Evolutionary conservation across 1,140 invertebrate genomes (phyloP).

Genomic region (Drosophila aff.): DNA sequence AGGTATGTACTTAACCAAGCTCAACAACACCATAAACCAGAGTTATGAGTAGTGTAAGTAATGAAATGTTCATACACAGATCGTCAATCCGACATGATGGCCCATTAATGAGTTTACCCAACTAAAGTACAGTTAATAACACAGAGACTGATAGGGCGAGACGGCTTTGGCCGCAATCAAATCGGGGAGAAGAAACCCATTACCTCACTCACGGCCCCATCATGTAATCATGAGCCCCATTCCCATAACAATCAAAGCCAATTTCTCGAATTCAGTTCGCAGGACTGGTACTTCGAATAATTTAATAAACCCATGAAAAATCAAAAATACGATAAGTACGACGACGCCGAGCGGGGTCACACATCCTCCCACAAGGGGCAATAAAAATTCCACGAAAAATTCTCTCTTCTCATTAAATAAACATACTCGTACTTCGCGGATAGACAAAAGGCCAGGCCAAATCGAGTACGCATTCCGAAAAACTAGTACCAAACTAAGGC

Average conservation of each 20-base stretch:
- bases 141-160: slow-evolving; percentile 7
- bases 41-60: slow-evolving; percentile 43
- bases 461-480: slow-evolving; percentile 70
- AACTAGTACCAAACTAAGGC: slow-evolving; percentile 52
- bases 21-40: slow-evolving; percentile 18
- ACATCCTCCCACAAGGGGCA: slow-evolving; percentile 39
- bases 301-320: slow-evolving; percentile 82
- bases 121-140: slow-evolving; percentile 31
- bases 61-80: slow-evolving; percentile 42
- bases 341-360: background rate
- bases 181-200: slow-evolving; percentile 43
- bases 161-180: slow-evolving; percentile 29
- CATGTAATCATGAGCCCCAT: slow-evolving; percentile 39
- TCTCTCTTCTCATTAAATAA: slow-evolving; percentile 62
- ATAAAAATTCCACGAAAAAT: slow-evolving; percentile 67
- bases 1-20: slow-evolving; percentile 52
- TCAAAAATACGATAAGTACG: slow-evolving; percentile 73
- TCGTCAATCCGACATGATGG: slow-evolving; percentile 42
- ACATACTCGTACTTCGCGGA: slow-evolving; percentile 38
- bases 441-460: slow-evolving; percentile 44
- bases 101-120: slow-evolving; percentile 40
- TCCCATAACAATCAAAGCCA: slow-evolving; percentile 54
- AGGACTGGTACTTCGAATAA: slow-evolving; percentile 65
- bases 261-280: slow-evolving; percentile 62
- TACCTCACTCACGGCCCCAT: slow-evolving; percentile 32